Conservation (phyloP, 2,888 invertebrate species). For the Clanis bilineata region DNA sequence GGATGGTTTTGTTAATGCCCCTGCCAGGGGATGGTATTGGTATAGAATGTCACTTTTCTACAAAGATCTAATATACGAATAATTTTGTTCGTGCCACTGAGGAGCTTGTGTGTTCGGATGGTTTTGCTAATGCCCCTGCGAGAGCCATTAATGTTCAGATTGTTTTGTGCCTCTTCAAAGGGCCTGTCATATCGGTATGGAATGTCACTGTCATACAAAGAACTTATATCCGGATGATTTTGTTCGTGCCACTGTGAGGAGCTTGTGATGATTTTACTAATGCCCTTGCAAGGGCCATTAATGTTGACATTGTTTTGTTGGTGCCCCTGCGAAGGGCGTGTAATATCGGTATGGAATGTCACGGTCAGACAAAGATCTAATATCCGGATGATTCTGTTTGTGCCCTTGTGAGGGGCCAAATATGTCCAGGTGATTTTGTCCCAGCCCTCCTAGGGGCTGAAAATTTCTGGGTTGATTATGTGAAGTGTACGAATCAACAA, state of each 20-base stretch:
- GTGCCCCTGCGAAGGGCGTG: too few relatives aligned
- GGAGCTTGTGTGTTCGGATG: too few relatives aligned
- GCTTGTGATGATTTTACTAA: too few relatives aligned
- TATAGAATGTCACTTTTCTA: too few relatives aligned
- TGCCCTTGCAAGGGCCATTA: background rate
- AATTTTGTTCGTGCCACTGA: too few relatives aligned
- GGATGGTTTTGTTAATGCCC: background rate
- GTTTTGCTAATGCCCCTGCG: too few relatives aligned
- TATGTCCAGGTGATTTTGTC: background rate
- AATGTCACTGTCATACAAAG: background rate
- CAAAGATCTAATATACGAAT: too few relatives aligned
- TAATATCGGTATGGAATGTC: too few relatives aligned
- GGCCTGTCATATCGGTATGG: background rate
- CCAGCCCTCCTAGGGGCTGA: background rate
- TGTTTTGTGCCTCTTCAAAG: background rate
- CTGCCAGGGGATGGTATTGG: too few relatives aligned
- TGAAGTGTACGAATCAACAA: background rate
- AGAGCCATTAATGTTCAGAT: background rate
- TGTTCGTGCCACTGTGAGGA: too few relatives aligned
- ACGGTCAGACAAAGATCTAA: too few relatives aligned
- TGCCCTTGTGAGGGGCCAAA: background rate
- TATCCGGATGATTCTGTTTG: background rate
- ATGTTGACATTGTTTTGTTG: background rate
- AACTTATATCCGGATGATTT: background rate
- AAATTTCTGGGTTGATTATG: background rate